Percentiles rank a stretch among this genome's conserved stretches.
Evolutionary conservation across 1,140 invertebrate genomes (phyloP).

Genomic region (Drosophila hydei): DNA sequence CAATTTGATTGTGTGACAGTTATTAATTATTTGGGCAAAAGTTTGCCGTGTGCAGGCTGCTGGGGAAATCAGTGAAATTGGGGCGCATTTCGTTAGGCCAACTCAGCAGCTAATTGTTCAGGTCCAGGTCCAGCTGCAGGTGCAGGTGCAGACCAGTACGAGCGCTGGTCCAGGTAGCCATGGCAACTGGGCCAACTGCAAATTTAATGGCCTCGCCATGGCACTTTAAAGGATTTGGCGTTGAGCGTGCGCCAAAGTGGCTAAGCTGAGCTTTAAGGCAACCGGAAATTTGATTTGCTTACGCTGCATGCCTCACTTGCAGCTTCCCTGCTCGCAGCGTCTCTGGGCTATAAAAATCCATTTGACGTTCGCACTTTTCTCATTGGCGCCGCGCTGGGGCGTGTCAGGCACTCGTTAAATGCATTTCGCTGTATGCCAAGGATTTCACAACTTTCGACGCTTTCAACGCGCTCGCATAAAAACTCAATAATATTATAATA

Average conservation of each 20-base stretch:
- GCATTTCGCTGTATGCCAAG: conserved; percentile 54
- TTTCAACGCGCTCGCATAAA: conserved; percentile 52
- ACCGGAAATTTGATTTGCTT: conserved; percentile 73
- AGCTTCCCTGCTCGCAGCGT: background rate
- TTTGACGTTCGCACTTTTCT: conserved; percentile 51
- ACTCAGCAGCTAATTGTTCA: conserved; percentile 56
- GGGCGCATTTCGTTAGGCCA: conserved; percentile 38
- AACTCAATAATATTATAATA: conserved; percentile 71
- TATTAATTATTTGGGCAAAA: conserved; percentile 68
- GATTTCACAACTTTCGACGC: conserved; percentile 43
- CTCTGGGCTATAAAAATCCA: conserved; percentile 36
- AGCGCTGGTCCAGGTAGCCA: conserved; percentile 19
- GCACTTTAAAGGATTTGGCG: conserved; percentile 43
- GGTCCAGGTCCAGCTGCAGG: too few relatives aligned
- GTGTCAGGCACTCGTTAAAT: conserved; percentile 40
- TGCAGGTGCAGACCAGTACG: too few relatives aligned
- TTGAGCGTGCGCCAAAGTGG: conserved; percentile 30
- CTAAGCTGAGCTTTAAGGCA: conserved; percentile 26
- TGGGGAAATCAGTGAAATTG: conserved; percentile 70
- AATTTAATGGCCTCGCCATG: conserved; percentile 48
- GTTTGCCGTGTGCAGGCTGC: conserved; percentile 16
- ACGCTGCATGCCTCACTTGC: conserved; percentile 10
- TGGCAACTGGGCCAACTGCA: conserved; percentile 53
- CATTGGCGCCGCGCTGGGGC: background rate
- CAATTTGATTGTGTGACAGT: conserved; percentile 60